These are phyloP conservation scores for Phenganax subtilis DNA, from an alignment of 92 coral and sea anemone species.

Conservation along the genomic window DNA sequence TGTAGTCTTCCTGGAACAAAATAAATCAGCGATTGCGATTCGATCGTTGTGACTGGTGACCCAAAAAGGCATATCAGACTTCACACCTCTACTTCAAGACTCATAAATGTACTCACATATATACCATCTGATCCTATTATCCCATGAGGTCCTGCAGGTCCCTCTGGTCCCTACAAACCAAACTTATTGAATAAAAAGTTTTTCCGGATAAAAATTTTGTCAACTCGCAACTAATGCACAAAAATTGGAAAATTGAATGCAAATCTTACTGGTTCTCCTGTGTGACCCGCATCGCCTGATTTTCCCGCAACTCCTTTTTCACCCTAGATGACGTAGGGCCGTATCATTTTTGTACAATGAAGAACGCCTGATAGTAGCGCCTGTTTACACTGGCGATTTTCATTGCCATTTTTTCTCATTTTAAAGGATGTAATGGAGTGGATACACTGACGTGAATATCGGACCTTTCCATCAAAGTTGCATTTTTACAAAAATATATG, in stretches of 20 bases:
- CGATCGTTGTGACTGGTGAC: no score
- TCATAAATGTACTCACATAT: slow-evolving; percentile 49
- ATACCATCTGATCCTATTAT: slow-evolving; percentile 67
- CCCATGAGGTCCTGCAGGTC: slow-evolving; percentile 76
- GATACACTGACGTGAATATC: neutral
- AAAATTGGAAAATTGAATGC: neutral
- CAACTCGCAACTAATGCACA: neutral
- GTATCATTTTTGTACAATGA: no score
- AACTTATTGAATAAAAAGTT: neutral
- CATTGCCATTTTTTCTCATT: no score
- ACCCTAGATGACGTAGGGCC: neutral
- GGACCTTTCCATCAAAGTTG: no score
- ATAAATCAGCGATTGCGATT: no score
- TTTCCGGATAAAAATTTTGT: neutral
- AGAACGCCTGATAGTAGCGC: no score
- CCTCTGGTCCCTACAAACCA: slow-evolving; percentile 82
- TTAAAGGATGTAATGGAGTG: neutral
- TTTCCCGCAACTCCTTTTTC: slow-evolving; percentile 22
- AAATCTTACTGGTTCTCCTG: slow-evolving; percentile 4
- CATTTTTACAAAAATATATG: neutral
- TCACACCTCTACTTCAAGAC: neutral
- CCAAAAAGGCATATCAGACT: neutral
- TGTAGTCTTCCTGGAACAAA: no score
- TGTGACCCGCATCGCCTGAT: slow-evolving; percentile 24
- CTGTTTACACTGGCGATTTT: no score